Conservation (phyloP, 2,888 invertebrate genomes). For the Drosophila borborema region DNA sequence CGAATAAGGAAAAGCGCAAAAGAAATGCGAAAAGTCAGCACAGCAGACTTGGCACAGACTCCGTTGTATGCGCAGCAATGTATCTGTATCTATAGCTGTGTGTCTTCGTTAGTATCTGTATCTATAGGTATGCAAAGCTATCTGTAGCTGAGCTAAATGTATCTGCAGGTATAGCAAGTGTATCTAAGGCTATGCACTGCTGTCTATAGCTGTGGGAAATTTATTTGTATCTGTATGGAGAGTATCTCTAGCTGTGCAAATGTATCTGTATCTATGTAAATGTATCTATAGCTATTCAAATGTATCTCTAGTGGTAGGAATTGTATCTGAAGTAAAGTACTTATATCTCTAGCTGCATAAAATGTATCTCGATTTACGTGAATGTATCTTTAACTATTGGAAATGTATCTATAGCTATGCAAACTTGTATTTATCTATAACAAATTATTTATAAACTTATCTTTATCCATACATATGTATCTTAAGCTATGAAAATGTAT, state of each 20-base stretch:
- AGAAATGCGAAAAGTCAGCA: conserved; percentile 25
- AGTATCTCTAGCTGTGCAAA: background rate
- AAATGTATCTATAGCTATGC: background rate
- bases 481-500: background rate
- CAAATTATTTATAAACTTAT: background rate
- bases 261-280: background rate
- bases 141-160: background rate
- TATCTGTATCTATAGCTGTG: background rate
- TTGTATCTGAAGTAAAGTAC: background rate
- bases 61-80: conserved; percentile 7
- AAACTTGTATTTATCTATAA: background rate
- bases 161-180: background rate
- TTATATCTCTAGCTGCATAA: too few species aligned
- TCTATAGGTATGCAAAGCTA: background rate
- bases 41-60: conserved; percentile 33
- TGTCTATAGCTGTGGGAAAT: background rate
- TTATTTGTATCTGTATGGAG: background rate
- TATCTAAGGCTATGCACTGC: background rate
- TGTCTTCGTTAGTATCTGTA: background rate
- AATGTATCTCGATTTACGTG: background rate
- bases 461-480: background rate
- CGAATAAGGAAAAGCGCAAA: conserved; percentile 20
- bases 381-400: background rate
- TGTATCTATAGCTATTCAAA: background rate
- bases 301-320: background rate